Evolutionary conservation across 2,113 vertebrate species (phyloP).

Genomic region (Melanerpes formicivorus): DNA sequence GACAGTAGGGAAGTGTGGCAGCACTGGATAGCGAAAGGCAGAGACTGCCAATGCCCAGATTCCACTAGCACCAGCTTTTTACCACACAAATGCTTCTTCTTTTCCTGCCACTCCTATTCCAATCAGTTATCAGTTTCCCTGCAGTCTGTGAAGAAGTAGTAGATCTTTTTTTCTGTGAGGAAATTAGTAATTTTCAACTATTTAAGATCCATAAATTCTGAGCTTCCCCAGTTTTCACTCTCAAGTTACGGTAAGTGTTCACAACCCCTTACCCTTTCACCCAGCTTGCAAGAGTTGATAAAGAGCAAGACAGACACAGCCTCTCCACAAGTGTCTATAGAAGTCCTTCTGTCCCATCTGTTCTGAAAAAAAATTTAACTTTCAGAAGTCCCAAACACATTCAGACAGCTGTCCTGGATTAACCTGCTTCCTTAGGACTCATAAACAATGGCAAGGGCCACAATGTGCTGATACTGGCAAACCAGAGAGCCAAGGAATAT

Average conservation of each 20-base stretch:
- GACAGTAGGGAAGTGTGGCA: background rate
- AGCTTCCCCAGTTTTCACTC: background rate
- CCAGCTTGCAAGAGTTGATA: background rate
- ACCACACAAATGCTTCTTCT: background rate
- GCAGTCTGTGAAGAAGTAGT: background rate
- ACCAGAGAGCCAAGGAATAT: background rate
- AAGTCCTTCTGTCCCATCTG: background rate
- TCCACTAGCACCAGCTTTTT: background rate
- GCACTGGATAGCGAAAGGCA: background rate
- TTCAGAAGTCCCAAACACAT: background rate
- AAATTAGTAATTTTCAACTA: background rate
- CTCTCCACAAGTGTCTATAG: background rate
- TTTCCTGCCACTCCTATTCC: background rate
- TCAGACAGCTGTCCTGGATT: background rate
- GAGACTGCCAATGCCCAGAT: background rate
- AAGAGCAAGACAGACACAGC: background rate
- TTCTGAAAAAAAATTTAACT: background rate
- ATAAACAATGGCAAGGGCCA: background rate
- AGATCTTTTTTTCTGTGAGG: background rate
- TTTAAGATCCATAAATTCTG: background rate
- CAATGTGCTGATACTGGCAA: background rate
- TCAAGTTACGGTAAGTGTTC: background rate
- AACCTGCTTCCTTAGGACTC: background rate
- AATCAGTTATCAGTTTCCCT: background rate
- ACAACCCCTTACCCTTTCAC: background rate